These are phyloP conservation scores for Dioctria linearis DNA, from an alignment of 2,888 invertebrate species.

Conservation along the genomic window DNA sequence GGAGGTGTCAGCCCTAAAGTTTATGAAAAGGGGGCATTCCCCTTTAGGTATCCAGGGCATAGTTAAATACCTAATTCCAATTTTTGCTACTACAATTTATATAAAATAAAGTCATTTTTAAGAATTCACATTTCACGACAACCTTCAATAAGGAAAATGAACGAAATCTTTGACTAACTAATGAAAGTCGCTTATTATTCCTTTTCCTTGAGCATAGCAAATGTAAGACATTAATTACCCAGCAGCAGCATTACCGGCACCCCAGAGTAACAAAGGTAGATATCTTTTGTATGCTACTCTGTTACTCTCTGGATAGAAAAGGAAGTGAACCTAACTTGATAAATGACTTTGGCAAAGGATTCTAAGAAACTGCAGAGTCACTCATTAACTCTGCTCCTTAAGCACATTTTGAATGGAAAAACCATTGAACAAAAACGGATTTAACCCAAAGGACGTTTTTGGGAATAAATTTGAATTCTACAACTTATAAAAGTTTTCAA, in stretches of 20 bases:
- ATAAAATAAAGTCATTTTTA: neutral
- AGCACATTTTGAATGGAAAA: slow-evolving; percentile 3
- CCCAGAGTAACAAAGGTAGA: neutral
- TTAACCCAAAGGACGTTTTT: neutral
- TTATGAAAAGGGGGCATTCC: no score
- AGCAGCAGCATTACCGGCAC: neutral
- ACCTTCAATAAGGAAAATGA: neutral
- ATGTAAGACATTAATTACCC: slow-evolving; percentile 21
- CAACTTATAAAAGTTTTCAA: neutral
- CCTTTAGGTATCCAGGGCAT: no score
- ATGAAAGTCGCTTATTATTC: slow-evolving; percentile 4
- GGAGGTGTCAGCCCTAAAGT: no score
- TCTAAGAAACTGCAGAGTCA: slow-evolving; percentile 12
- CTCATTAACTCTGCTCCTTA: slow-evolving; percentile 22
- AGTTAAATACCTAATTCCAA: no score
- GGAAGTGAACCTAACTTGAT: slow-evolving; percentile 22
- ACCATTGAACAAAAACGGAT: slow-evolving; percentile 1
- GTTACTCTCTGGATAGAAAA: neutral
- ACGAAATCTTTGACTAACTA: neutral
- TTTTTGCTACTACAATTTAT: no score
- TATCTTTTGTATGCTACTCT: slow-evolving; percentile 2
- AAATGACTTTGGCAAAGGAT: slow-evolving; percentile 18
- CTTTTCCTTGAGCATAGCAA: slow-evolving; percentile 17
- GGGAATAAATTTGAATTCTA: slow-evolving; percentile 2
- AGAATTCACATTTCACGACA: neutral